Conservation (phyloP, 2,113 vertebrate species). For the Varanus komodoensis region DNA sequence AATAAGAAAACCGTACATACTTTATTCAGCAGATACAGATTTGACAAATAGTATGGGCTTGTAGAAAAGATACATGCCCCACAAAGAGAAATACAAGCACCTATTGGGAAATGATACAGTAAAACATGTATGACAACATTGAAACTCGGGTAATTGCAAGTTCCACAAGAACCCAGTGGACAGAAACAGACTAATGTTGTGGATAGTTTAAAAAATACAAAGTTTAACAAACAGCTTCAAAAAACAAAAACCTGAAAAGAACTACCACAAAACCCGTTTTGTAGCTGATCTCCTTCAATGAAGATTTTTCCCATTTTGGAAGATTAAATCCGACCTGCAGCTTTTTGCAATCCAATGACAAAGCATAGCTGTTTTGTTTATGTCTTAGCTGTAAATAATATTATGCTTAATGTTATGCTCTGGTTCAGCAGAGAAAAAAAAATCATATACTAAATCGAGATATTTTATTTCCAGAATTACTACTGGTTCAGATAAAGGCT, state of each 20-base stretch:
- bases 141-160: fast-evolving
- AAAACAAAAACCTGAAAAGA: neutral
- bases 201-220: neutral
- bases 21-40: neutral
- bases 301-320: constrained; percentile 10
- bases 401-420: neutral
- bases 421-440: neutral
- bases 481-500: neutral
- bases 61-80: neutral
- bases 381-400: constrained; percentile 13
- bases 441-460: neutral
- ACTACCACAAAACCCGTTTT: neutral
- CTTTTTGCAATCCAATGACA: neutral
- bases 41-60: neutral
- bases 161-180: neutral
- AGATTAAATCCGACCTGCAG: constrained; percentile 31
- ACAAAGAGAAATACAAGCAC: neutral
- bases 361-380: neutral
- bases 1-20: neutral
- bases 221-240: neutral
- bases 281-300: neutral
- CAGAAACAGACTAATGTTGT: neutral
- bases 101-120: neutral
- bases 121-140: fast-evolving
- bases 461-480: constrained; percentile 15